Percentiles rank a stretch among this genome's conserved stretches.
Conservation (phyloP, 2,888 invertebrate species). For the Mythimna albipuncta region DNA sequence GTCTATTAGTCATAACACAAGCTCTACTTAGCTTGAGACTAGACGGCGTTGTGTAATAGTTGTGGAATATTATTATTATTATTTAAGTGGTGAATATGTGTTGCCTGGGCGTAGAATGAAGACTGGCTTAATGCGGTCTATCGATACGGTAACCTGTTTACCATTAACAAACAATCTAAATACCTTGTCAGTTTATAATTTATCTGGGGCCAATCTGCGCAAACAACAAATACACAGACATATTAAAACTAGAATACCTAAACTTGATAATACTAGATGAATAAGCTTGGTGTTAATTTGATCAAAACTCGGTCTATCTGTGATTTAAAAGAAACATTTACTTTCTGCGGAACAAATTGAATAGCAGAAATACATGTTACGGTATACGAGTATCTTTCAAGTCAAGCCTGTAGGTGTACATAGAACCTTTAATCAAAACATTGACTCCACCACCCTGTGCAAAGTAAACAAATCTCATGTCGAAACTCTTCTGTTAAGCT, state of each 20-base stretch:
- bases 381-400: not conserved
- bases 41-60: no score
- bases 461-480: constrained; percentile 19
- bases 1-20: no score
- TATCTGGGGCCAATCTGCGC: no score
- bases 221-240: no score
- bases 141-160: no score
- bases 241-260: not conserved
- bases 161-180: no score
- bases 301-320: not conserved
- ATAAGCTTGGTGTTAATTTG: not conserved
- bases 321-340: not conserved
- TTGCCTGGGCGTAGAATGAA: no score
- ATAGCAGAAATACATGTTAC: not conserved
- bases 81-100: no score
- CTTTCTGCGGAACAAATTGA: not conserved
- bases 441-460: not conserved
- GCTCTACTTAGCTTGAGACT: no score
- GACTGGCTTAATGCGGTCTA: no score
- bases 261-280: not conserved
- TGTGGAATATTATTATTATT: no score
- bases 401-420: not conserved
- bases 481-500: constrained; percentile 15
- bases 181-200: no score
- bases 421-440: not conserved